Evolutionary conservation across 2,113 vertebrate genomes (phyloP), one percentile per base, ranked within the genome.

Genomic region (Pleuronectes platessa): DNA sequence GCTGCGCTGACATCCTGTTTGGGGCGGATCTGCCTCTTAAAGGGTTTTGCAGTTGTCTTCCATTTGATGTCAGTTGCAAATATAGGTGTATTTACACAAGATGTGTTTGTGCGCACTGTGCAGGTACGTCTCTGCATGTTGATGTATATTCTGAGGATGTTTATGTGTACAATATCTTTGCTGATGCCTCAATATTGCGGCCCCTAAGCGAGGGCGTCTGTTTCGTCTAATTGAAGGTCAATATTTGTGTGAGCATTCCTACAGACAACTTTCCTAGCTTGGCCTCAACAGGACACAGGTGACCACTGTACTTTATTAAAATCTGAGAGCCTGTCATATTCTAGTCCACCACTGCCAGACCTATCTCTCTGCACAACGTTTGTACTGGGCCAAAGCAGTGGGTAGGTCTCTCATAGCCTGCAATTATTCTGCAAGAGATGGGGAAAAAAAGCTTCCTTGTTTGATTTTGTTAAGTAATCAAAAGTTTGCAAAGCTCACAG

Each of bases 211-310:
- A 79, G 79, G 90, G 88, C 73, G 77, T 87, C 66, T 85, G 70
- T 88, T 88, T 87, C 79, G 64, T 68, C 75, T 90, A 90, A 93
- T 86, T 92, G 88, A 90, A 91, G 91, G 92, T 89, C 86, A 91
- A 93, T 93, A 93, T 93, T 93, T 91, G 89, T 81, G 74, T 84
- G 83, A 78, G 83, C 89, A 80, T 88, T 91, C 87, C 92, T 81
- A 76, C 85, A 83, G 82, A 89, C 86, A 84, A 65, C 79, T 86
- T 88, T 83, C 67, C 77, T 66, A 40, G 71, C 68, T 68, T 5
- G 21, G 79, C 78, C 64, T 74, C 76, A 61, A 81, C 74, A 59
- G 88, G 72, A 86, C 74, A 93, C 86, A 91, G 85, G 56, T 67
- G 47, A 15, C 76, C 65, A 83, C 68, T 93, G 89, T 92, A 21